Conservation (phyloP, 2,888 invertebrate species). For the Leucophenga maculata region DNA sequence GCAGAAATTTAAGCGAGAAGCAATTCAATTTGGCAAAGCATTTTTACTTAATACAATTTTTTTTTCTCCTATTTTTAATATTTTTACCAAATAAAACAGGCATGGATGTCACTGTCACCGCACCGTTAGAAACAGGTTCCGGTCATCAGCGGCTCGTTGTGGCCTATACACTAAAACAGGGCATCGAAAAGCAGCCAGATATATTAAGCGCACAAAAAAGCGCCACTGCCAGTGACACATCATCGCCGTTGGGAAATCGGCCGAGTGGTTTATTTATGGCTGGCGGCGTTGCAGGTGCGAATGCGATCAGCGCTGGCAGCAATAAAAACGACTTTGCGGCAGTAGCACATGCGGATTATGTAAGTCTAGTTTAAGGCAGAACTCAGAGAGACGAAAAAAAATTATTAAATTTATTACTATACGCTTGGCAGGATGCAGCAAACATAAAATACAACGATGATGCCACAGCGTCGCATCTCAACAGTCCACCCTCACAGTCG, state of each 20-base stretch:
- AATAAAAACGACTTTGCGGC: constrained; percentile 53
- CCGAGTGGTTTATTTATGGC: constrained; percentile 68
- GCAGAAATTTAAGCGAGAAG: not conserved
- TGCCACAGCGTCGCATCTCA: constrained; percentile 62
- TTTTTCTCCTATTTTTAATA: constrained; percentile 1
- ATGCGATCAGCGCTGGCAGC: constrained; percentile 52
- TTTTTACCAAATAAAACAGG: constrained; percentile 50
- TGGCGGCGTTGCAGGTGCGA: constrained; percentile 30
- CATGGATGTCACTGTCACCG: constrained; percentile 73
- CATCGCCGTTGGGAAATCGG: constrained; percentile 70
- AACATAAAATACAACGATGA: constrained; percentile 57
- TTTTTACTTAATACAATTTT: not conserved
- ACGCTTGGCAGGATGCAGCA: constrained; percentile 44
- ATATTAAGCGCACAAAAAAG: constrained; percentile 86
- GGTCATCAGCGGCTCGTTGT: constrained; percentile 89
- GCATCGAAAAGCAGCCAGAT: constrained; percentile 82
- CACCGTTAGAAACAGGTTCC: constrained; percentile 83
- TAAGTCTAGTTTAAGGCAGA: constrained; percentile 52
- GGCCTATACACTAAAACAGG: constrained; percentile 86
- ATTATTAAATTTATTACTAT: constrained; percentile 4
- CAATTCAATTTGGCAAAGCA: not conserved
- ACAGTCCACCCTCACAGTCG: constrained; percentile 70
- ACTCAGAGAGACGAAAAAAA: not conserved
- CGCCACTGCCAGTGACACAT: constrained; percentile 70
- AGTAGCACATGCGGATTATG: constrained; percentile 61